Evolutionary conservation across 2,797 vertebrate species (phyloP), one percentile per base, ranked within the genome.

Genomic region (Enteromius argenteus): DNA sequence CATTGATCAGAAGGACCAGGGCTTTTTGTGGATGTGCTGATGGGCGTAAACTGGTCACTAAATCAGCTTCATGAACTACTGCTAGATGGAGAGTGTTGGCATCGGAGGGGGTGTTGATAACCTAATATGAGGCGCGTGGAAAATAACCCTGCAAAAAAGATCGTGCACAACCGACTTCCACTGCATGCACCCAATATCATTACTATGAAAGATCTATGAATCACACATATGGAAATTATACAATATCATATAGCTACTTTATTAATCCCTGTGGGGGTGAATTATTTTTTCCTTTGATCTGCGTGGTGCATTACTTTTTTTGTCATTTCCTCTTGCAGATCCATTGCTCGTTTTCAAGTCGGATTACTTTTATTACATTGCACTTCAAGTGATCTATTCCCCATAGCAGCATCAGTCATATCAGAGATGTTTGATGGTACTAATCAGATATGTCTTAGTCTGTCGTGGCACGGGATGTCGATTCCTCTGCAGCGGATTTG

Each of bases 1-100:
- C 79, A 88, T 83, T 74, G 84, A 87, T 87, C 81, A 84, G 73
- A 58, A 53, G 46, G 75, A 27, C 27, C 49, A n/a, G 27, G 53
- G 21, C 64, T 84, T 80, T 85, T 66, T 79, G 60, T 64, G 51
- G 62, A 77, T 86, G 82, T 60, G 62, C 75, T 85, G 71, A 77
- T 77, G 37, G 56, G 35, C n/a, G 27, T 85, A 79, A 85, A 77
- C 69, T 84, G 74, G 76, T 37, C 81, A 85, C 68, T 87, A 89
- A 79, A 88, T 85, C 81, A 89, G 75, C 42, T 67, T 10, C 74
- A 72, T 42, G 42, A 66, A 79, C 84, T 51, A 2, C 39, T 23
- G 11, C 39, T 75, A 51, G 69, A 79, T 49, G 39, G 30, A 58
- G 85, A 37, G 49, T 67, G 56, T 80, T 80, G 69, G 76, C 51